Conservation (phyloP, 2,797 vertebrate species). For the Pangasius macronema region DNA sequence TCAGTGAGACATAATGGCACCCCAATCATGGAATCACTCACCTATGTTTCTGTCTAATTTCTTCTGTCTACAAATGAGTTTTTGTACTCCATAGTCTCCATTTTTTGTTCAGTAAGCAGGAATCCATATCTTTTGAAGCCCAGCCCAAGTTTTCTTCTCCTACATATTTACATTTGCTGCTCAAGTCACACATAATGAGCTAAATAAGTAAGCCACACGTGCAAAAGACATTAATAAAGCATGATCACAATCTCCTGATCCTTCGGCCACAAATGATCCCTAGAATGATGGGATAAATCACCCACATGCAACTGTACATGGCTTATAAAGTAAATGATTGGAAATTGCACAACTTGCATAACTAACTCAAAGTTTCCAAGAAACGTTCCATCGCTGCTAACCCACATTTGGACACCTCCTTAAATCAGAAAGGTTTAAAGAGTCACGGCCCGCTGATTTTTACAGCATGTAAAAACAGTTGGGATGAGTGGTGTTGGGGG, state of each 20-base stretch:
- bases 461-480: conserved; percentile 43
- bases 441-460: conserved; percentile 52
- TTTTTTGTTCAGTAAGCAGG: not conserved
- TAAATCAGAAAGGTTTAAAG: conserved; percentile 53
- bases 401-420: conserved; percentile 29
- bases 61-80: not conserved
- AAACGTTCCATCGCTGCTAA: conserved; percentile 47
- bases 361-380: conserved; percentile 46
- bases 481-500: conserved; percentile 30
- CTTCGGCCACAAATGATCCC: conserved; percentile 40
- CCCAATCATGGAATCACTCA: not conserved
- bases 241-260: conserved; percentile 26
- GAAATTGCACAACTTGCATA: conserved; percentile 45
- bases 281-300: conserved; percentile 41
- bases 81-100: not conserved
- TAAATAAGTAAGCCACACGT: not conserved
- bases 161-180: not conserved
- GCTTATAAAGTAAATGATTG: conserved; percentile 32
- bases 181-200: not conserved
- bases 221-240: conserved; percentile 15
- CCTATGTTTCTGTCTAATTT: not conserved
- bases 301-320: conserved; percentile 10
- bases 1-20: not conserved
- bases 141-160: not conserved
- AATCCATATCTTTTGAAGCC: not conserved